phyloP scores from a whole-genome alignment of 2,113 vertebrate genomes.

The Otocyon megalotis region DNA sequence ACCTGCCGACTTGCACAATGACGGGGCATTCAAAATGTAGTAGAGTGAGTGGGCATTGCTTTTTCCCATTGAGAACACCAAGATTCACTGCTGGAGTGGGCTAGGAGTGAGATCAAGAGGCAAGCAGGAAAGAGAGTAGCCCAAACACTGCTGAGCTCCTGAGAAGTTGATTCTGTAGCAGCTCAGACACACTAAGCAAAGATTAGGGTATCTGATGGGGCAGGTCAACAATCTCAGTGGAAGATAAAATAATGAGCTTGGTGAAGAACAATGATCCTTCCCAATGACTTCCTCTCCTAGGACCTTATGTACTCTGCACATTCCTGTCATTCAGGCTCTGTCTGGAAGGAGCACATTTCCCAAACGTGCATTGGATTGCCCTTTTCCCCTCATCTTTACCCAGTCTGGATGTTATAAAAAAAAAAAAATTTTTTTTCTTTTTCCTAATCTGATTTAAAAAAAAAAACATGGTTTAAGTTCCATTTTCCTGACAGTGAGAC shows the following conservation, averaged over 20 bases:
- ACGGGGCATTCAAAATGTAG: background rate
- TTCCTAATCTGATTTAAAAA: background rate
- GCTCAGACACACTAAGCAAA: background rate
- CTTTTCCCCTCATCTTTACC: background rate
- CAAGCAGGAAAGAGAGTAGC: background rate
- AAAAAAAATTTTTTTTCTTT: background rate
- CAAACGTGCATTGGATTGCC: background rate
- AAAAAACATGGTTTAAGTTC: background rate
- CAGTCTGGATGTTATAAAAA: background rate
- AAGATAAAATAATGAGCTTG: background rate
- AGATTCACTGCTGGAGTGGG: background rate
- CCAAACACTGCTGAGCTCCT: background rate
- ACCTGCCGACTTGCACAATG: fast-evolving
- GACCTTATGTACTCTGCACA: background rate
- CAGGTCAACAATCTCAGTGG: background rate
- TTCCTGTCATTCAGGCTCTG: background rate
- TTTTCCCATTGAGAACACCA: background rate
- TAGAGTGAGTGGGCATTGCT: fast-evolving
- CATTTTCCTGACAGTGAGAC: background rate
- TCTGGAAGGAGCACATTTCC: background rate
- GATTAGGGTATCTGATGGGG: background rate
- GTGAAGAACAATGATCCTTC: background rate
- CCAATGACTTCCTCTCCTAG: background rate
- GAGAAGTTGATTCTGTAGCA: background rate
- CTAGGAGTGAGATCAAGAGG: no score